Conservation (phyloP, 2,888 invertebrate species). For the Molanna angustata region DNA sequence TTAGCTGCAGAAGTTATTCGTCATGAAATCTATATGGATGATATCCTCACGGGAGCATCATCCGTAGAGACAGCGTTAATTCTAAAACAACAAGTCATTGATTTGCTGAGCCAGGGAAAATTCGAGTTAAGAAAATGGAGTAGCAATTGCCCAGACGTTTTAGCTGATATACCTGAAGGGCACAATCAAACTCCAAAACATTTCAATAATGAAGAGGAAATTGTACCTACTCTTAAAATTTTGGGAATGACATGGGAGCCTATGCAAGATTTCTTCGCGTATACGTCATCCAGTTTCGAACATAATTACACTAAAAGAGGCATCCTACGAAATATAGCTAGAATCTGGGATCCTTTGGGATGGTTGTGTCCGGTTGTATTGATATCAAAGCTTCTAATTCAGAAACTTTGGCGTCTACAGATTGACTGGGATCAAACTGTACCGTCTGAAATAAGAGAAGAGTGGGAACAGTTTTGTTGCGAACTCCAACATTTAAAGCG, state of each 20-base stretch:
- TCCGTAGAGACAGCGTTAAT: background rate
- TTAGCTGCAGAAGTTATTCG: background rate
- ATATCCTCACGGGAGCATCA: background rate
- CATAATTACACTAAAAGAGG: background rate
- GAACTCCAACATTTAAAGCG: background rate
- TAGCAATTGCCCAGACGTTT: background rate
- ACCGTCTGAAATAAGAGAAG: background rate
- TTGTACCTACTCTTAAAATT: background rate
- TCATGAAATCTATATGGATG: background rate
- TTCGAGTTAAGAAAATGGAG: background rate
- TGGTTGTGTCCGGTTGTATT: background rate
- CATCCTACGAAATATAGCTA: background rate
- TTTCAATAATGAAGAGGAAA: background rate
- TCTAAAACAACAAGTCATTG: background rate
- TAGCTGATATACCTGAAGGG: background rate
- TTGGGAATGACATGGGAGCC: background rate
- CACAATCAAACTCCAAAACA: background rate
- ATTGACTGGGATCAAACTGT: background rate
- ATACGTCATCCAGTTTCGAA: background rate
- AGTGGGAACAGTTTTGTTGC: background rate
- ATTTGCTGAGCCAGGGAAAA: background rate
- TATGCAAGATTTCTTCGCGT: background rate
- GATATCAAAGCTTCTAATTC: background rate
- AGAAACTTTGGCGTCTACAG: background rate
- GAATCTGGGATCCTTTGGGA: background rate